Percentiles rank a stretch among this genome's conserved stretches.
Evolutionary conservation across 2,113 vertebrate species (phyloP).

Genomic region (Gnathonemus echidnorhynchus): DNA sequence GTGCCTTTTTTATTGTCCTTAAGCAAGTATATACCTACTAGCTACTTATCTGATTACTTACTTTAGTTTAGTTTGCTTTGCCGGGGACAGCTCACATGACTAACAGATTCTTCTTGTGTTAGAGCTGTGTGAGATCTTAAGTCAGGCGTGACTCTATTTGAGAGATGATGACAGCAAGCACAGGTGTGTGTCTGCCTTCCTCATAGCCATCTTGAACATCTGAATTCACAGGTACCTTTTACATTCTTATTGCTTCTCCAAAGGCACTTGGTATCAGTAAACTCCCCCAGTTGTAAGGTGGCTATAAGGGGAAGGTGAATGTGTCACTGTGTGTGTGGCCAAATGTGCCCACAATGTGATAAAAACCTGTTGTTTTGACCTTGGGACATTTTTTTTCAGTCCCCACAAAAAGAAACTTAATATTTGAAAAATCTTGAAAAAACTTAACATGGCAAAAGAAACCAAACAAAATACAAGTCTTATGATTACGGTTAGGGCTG

Average conservation of each 20-base stretch:
- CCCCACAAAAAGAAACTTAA: background rate
- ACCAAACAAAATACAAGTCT: background rate
- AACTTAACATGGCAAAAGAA: background rate
- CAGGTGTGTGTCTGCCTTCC: constrained; percentile 10
- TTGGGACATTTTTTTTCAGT: background rate
- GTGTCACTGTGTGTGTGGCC: background rate
- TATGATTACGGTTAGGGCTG: background rate
- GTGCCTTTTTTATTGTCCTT: background rate
- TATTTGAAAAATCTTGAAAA: too few species aligned
- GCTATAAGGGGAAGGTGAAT: background rate
- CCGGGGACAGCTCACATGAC: constrained; percentile 4
- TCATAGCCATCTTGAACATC: background rate
- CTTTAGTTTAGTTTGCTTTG: background rate
- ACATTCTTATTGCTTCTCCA: background rate
- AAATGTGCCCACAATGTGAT: background rate
- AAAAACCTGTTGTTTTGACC: background rate
- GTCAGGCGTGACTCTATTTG: constrained; percentile 4
- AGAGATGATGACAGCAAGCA: constrained; percentile 3
- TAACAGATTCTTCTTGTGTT: constrained; percentile 7
- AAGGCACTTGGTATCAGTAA: background rate
- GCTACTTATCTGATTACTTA: background rate
- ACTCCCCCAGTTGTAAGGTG: background rate
- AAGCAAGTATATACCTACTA: background rate
- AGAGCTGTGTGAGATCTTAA: background rate
- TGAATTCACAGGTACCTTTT: background rate